Base-by-base conservation (phyloP, 2,113 vertebrate genomes). In the Aphelocoma coerulescens region DNA sequence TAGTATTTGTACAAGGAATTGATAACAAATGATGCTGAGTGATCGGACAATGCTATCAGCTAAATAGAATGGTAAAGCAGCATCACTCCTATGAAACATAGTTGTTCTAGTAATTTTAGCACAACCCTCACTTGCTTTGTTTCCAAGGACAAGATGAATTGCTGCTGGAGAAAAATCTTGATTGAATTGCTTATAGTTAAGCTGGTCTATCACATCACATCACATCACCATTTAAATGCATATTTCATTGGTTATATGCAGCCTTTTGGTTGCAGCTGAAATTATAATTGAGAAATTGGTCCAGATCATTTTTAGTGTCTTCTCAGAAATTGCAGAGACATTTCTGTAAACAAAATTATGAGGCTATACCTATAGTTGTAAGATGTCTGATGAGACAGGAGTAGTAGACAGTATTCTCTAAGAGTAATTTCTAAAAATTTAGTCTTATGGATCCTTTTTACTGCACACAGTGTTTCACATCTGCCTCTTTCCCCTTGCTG, bases 31-130 rank as follows among this genome's bases (percentile, higher is more conserved):
- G 27, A 39, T 88, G 27, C 52, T 72, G 48, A 81, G 28, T 61
- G 51, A 71, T 48, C 0, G 0, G 27, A 27, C 15, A 66, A 15
- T 16, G 33, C 10, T 39, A 49, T 43, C 33, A 69, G 37, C 8
- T 3, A 10, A 75, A 58, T 2, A 55, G 9, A 27, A 43, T 68
- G 33, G 16, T 81, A 69, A 63, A 93, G 21, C 4, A 41, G 3
- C 33, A 75, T 55, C n/a, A 41, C 8, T 66, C 13, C 16, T 52
- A 43, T 39, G 80, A 88, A 66, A 58, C 1, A 8, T 4, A 43
- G 59, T 55, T 7, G 46, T 78, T 94, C 11, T 11, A 69, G 37
- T 68, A 82, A 82, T 75, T 85, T 23, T 24, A 88, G 8, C 24
- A 66, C 28, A 76, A 41, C 4, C 6, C 6, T 72, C 2, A 10